Conservation (phyloP, 37 sponge, comb jelly and placozoan genomes). For the Dysidea cf. avara region DNA sequence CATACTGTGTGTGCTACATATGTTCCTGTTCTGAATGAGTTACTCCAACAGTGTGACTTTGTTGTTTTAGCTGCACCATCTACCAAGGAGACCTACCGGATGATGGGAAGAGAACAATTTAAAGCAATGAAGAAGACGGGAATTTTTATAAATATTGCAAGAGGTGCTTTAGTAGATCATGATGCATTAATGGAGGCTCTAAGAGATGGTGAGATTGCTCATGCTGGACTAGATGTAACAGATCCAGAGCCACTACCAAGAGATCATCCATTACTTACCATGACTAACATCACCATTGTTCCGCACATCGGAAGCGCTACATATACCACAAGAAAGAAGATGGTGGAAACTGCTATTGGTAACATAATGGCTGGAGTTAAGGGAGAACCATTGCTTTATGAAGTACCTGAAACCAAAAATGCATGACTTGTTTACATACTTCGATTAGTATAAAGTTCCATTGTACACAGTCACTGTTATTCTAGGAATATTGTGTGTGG, state of each 20-base stretch:
- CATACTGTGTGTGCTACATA: conserved; percentile 53
- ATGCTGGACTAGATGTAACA: conserved; percentile 89
- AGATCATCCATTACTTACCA: conserved; percentile 74
- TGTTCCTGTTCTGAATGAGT: conserved; percentile 21
- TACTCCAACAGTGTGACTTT: conserved; percentile 72
- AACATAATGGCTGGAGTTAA: conserved; percentile 72
- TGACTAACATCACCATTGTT: conserved; percentile 70
- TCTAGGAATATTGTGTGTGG: too few relatives aligned
- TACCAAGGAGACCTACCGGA: conserved; percentile 51
- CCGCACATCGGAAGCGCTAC: conserved; percentile 89
- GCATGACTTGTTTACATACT: too few relatives aligned
- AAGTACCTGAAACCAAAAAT: conserved; percentile 34
- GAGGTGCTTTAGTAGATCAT: conserved; percentile 84
- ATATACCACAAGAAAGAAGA: conserved; percentile 54
- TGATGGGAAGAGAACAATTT: conserved; percentile 78
- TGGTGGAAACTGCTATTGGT: conserved; percentile 62
- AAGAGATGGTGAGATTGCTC: conserved; percentile 46
- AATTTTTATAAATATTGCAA: conserved; percentile 79
- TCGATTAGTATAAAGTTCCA: too few relatives aligned
- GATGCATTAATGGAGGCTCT: conserved; percentile 80
- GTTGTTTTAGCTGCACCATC: conserved; percentile 74
- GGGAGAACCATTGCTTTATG: conserved; percentile 55
- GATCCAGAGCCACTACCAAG: conserved; percentile 89
- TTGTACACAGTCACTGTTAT: too few relatives aligned
- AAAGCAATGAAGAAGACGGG: conserved; percentile 76